Evolutionary conservation across 2,888 invertebrate species (phyloP), one percentile per base, ranked within the genome.

Genomic region (Eristalis tenax): DNA sequence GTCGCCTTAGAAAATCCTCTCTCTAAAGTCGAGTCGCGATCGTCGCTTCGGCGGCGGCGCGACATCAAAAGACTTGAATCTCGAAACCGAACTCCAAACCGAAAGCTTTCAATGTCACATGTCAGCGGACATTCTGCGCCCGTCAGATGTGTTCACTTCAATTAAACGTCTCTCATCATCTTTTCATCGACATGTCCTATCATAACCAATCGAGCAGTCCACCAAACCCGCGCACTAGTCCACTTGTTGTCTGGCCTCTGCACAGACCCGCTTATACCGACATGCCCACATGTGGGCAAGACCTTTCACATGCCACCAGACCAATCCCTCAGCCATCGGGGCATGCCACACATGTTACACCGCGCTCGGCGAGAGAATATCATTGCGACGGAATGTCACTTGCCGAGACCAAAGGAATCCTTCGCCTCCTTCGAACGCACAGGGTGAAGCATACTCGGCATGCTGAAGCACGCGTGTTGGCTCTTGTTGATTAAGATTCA

Each of bases 281-380:
- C 32, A 32, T 32, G 32, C 32, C 26, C 43, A 26, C 64, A 18
- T 76, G 59, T 61, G 40, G 57, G 10, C 22, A 79, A 80, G 76
- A 69, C 77, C 82, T 82, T 82, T 85, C 73, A 85, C 82, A 85
- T 82, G 85, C 61, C 79, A 43, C 69, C 70, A 13, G 76, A 64
- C 76, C 81, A 73, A 81, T 85, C 85, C 76, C 73, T 73, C 40
- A 15, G 38, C 38, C 50, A 18, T 8, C 18, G 50, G 63, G 69
- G 68, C 65, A 61, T 43, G 56, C 63, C 83, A 70, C 69, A 74
- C 69, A 74, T 73, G 69, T 65, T 69, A 57, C 71, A 69, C 26
- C 59, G 59, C 66, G 76, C 71, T 66, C 40, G 56, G 38, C 22
- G 23, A 57, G 57, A 57, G 63, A 73, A 73, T 78, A 56, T 35